Percentiles rank a stretch among this genome's conserved stretches.
These are phyloP conservation scores for Drosophila anceps DNA, from an alignment of 2,888 invertebrate species.

Conservation along the genomic window DNA sequence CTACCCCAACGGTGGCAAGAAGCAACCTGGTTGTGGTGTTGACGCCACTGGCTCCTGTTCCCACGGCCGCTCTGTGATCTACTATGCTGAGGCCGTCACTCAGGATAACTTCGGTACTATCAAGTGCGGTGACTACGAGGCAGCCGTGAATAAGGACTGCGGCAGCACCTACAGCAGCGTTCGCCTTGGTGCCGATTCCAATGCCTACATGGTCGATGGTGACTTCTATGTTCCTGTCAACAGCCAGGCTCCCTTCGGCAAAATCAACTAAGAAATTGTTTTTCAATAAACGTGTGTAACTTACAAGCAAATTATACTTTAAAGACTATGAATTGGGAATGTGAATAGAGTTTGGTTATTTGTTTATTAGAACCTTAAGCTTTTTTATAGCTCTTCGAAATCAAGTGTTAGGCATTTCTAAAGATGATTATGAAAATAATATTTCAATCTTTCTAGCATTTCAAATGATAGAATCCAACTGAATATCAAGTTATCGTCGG, in stretches of 20 bases:
- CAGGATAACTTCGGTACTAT: constrained; percentile 61
- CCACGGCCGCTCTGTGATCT: constrained; percentile 84
- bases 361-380: background rate
- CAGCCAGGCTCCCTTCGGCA: constrained; percentile 67
- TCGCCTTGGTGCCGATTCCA: constrained; percentile 65
- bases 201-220: constrained; percentile 65
- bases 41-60: constrained; percentile 83
- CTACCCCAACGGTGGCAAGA: constrained; percentile 86
- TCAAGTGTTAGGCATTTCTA: too few relatives aligned
- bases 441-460: background rate
- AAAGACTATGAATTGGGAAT: background rate
- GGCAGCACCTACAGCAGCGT: constrained; percentile 63
- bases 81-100: constrained; percentile 85
- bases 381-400: background rate
- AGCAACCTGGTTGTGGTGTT: constrained; percentile 86
- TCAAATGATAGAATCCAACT: background rate
- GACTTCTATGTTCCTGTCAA: constrained; percentile 74
- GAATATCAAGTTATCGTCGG: constrained; percentile 38
- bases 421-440: background rate
- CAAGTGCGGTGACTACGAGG: constrained; percentile 55
- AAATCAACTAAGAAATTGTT: constrained; percentile 22
- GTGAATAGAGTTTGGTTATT: background rate
- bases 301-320: background rate
- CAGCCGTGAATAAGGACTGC: constrained; percentile 77
- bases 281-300: background rate